Base-by-base conservation (phyloP, 1,140 invertebrate species). In the Danaus melanippus region DNA sequence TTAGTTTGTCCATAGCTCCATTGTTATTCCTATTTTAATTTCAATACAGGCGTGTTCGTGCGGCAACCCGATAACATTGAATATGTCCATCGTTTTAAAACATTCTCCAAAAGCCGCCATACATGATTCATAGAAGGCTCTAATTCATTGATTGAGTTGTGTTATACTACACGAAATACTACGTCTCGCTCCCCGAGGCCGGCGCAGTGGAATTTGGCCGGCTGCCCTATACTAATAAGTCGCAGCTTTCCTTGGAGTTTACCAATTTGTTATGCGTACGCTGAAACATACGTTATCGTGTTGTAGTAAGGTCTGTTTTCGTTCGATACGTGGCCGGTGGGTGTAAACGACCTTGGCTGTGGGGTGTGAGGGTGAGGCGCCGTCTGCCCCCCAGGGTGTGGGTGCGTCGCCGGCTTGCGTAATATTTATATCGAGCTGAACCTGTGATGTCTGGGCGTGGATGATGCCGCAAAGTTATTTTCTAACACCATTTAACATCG, bases 71-170 rank as follows among this genome's bases (percentile, higher is more conserved):
- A 32, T 32, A 32, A 32, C 2, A 32, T 32, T 32, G 21, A 32
- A 32, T 32, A 32, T 32, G 60, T 58, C 45, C 52, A 40, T 51
- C 50, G 59, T 62, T 60, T 63, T 58, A 67, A 62, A 54, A 32
- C 21, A 32, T 32, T 32, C 21, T 1, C 21, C 21, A 32, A 32
- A 58, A 61, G 57, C 57, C 52, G 48, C 56, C 55, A 73, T 78
- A 74, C 71, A 74, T 76, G 69, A 78, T 76, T 78, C 66, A 76
- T 75, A 61, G 50, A 56, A 66, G 58, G 66, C 64, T 67, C 62
- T 58, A 64, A 68, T 56, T 74, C 78, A 79, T 80, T 80, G 78
- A 80, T 80, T 78, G 63, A 62, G 58, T 60, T 53, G 50, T 42
- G 42, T 56, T 63, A 66, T 50, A 58, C 56, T 67, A 69, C 61